These are phyloP conservation scores for Sebastes cheni DNA, from an alignment of 2,797 vertebrate species.

Conservation along the genomic window DNA sequence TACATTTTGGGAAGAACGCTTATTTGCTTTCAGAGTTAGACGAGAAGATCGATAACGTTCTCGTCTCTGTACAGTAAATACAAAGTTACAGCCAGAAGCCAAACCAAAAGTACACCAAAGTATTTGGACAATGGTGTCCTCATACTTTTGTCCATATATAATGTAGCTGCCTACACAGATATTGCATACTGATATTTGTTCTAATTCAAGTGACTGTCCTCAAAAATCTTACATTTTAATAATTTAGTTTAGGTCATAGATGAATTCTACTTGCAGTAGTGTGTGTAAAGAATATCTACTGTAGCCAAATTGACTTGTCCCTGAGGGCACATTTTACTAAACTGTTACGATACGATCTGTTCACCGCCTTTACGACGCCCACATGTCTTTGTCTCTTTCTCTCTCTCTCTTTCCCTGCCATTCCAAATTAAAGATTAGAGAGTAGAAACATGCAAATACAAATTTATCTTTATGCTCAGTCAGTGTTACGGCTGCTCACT, in stretches of 20 bases:
- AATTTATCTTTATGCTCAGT: constrained; percentile 15
- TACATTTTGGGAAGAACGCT: no score
- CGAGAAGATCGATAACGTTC: no score
- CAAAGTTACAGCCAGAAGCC: background rate
- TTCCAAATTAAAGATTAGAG: constrained; percentile 42
- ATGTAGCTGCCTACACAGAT: background rate
- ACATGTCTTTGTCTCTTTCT: constrained; percentile 8
- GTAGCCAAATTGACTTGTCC: background rate
- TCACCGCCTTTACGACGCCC: background rate
- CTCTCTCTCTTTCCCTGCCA: background rate
- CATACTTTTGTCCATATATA: background rate
- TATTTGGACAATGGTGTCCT: background rate
- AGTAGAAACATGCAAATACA: constrained; percentile 60
- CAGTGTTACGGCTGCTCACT: background rate
- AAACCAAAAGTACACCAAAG: background rate
- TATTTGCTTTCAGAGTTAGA: no score
- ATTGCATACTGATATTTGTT: background rate
- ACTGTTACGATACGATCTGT: background rate
- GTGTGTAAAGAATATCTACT: background rate
- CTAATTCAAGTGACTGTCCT: background rate
- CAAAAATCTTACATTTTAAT: background rate
- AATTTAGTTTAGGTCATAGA: background rate
- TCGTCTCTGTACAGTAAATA: no score
- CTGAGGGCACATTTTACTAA: constrained; percentile 8
- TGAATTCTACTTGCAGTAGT: background rate